A percentile compares a stretch with the other conserved stretches of the same genome.
Conservation (phyloP, 2,113 vertebrate genomes). For the Rhynchomys soricoides region DNA sequence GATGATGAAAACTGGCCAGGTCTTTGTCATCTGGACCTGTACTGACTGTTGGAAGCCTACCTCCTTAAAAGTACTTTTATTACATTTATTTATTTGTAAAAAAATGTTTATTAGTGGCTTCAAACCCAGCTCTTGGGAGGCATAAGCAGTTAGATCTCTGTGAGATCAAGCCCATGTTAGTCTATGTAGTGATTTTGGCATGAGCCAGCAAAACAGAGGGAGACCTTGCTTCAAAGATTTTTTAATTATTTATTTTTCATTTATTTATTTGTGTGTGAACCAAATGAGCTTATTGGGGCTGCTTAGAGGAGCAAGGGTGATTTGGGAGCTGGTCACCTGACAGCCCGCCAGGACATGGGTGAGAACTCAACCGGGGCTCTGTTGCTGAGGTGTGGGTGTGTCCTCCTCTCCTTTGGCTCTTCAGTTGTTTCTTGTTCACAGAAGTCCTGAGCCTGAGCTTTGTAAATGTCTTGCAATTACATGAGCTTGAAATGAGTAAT, state of each 20-base stretch:
- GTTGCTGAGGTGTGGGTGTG: background rate
- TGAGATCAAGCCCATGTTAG: background rate
- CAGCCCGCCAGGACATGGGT: background rate
- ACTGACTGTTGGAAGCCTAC: too few relatives aligned
- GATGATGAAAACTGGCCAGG: background rate
- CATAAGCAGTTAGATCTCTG: background rate
- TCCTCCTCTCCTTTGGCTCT: too few relatives aligned
- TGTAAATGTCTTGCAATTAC: background rate
- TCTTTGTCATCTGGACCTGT: background rate
- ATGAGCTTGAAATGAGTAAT: background rate
- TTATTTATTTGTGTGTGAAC: background rate
- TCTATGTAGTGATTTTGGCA: background rate
- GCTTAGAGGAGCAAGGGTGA: background rate
- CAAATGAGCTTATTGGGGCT: background rate
- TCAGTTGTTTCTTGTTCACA: background rate
- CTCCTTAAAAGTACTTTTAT: background rate
- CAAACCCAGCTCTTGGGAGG: background rate
- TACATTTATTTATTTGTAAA: background rate
- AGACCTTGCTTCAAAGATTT: background rate
- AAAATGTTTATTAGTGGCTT: background rate
- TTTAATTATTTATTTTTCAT: background rate
- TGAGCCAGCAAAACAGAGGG: background rate
- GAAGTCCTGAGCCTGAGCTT: background rate
- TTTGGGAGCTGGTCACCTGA: background rate
- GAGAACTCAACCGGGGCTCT: background rate